These are phyloP conservation scores for Zhengitettix transpicula DNA, from an alignment of 2,888 invertebrate species.

Conservation along the genomic window DNA sequence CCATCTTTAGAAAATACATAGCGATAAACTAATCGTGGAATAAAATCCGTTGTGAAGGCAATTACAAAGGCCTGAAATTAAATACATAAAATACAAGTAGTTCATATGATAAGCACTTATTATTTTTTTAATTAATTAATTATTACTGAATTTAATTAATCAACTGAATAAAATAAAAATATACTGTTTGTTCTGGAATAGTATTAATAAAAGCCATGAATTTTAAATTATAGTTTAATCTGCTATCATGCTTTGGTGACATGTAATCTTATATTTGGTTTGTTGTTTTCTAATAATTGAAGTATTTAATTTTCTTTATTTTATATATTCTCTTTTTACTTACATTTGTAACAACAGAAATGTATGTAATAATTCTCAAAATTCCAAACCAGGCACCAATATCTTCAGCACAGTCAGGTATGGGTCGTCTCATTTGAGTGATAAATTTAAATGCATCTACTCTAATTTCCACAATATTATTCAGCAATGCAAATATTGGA, in stretches of 20 bases:
- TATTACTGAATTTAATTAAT: no score
- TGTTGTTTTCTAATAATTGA: no score
- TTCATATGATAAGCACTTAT: no score
- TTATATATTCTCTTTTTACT: not conserved
- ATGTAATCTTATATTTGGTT: no score
- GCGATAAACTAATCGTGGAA: slow-evolving; percentile 3
- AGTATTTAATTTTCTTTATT: no score
- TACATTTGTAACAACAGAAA: slow-evolving; percentile 9
- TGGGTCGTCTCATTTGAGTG: slow-evolving; percentile 4
- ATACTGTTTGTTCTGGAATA: no score
- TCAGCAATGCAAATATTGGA: slow-evolving; percentile 38
- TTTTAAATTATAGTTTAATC: no score
- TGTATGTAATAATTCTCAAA: slow-evolving; percentile 6
- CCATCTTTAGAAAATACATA: not conserved
- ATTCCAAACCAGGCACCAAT: slow-evolving; percentile 9
- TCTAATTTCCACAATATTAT: slow-evolving; percentile 38
- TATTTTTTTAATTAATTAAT: no score
- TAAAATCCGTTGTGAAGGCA: slow-evolving; percentile 7
- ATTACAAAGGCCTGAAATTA: slow-evolving; percentile 5
- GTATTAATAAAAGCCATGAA: no score
- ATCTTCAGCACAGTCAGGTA: slow-evolving; percentile 5
- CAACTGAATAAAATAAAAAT: no score
- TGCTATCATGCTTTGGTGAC: no score
- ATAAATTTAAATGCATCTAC: slow-evolving; percentile 9
- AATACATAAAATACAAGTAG: not conserved